These are phyloP conservation scores for Apamea monoglypha DNA, from an alignment of 2,888 invertebrate species.

Conservation along the genomic window DNA sequence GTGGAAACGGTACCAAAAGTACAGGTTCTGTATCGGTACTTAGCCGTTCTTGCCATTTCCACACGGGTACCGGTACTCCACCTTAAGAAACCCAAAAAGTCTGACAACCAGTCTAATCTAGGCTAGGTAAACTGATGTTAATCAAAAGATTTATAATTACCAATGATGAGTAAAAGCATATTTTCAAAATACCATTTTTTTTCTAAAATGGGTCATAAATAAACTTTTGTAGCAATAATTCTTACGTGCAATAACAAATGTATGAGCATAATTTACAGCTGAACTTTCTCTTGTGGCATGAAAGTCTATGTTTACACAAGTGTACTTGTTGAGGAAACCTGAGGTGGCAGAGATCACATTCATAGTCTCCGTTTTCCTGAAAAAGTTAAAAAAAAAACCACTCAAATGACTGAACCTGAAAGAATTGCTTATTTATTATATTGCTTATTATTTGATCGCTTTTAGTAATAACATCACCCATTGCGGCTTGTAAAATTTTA, in stretches of 20 bases:
- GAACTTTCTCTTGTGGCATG: constrained; percentile 72
- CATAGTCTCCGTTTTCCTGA: constrained; percentile 69
- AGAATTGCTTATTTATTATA: background rate
- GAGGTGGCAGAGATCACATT: constrained; percentile 72
- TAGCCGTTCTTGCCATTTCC: too few species aligned
- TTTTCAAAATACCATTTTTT: background rate
- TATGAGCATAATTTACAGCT: constrained; percentile 74
- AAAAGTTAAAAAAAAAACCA: constrained; percentile 15
- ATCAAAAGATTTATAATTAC: background rate
- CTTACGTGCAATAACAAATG: constrained; percentile 73
- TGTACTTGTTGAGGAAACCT: constrained; percentile 66
- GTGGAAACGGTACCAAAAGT: too few species aligned
- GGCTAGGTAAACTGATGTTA: too few species aligned
- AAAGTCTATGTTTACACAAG: constrained; percentile 68
- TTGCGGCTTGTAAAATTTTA: background rate
- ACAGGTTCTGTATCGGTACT: too few species aligned
- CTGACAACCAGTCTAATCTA: too few species aligned
- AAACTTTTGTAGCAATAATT: constrained; percentile 28
- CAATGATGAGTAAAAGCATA: background rate
- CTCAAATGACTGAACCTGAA: background rate
- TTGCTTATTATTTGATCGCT: too few species aligned
- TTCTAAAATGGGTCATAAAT: background rate
- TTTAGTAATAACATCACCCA: background rate
- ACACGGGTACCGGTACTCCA: too few species aligned
- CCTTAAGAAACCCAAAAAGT: too few species aligned